These are phyloP conservation scores for Drosophila nr. perissopoda DNA, from an alignment of 2,888 invertebrate genomes.

Conservation along the genomic window DNA sequence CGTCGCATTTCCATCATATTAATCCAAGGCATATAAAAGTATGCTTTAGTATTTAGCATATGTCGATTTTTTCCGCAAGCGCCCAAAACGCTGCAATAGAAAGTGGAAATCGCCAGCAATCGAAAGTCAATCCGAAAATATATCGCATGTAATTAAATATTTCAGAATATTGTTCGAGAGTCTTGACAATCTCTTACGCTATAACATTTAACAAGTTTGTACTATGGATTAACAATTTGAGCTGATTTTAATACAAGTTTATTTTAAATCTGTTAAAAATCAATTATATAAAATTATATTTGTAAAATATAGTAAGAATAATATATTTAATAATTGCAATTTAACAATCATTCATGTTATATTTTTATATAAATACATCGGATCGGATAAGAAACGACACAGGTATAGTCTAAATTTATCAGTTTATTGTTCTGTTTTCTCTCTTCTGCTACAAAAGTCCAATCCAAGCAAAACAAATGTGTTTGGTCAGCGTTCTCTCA, in stretches of 20 bases:
- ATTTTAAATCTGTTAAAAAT: neutral
- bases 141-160: neutral
- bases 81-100: constrained; percentile 8
- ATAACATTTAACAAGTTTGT: neutral
- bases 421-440: neutral
- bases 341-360: neutral
- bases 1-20: neutral
- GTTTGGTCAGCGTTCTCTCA: neutral
- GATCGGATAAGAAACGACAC: neutral
- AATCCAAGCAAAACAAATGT: constrained; percentile 7
- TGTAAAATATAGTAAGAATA: neutral
- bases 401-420: neutral
- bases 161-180: neutral
- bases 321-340: neutral
- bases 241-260: neutral
- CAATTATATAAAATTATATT: neutral
- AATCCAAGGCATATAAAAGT: constrained; percentile 7
- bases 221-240: neutral
- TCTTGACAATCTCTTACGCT: neutral
- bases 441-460: neutral
- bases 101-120: neutral
- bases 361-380: too few species aligned
- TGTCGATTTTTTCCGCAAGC: fast-evolving
- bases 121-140: neutral
- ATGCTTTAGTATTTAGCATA: neutral